phyloP scores from a whole-genome alignment of 2,797 vertebrate genomes.

The Cirrhinus molitorella region DNA sequence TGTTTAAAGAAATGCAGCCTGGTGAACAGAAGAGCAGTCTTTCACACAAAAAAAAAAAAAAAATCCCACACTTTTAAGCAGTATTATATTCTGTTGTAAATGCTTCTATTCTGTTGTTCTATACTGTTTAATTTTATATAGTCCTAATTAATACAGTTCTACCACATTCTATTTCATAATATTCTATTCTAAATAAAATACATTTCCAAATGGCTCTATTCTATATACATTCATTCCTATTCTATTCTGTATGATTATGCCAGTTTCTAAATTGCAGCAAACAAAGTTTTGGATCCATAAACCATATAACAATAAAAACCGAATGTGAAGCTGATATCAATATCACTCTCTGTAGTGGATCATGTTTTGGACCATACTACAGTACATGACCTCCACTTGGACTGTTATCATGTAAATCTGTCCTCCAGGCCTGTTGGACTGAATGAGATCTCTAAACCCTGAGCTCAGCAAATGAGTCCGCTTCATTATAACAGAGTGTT shows the following conservation, averaged over 20 bases:
- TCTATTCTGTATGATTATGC: not conserved
- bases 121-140: not conserved
- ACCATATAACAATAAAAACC: not conserved
- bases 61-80: not conserved
- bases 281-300: too few relatives aligned
- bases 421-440: constrained; percentile 40
- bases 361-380: not conserved
- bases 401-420: constrained; percentile 12
- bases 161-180: not conserved
- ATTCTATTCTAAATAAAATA: not conserved
- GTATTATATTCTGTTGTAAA: not conserved
- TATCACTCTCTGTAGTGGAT: not conserved
- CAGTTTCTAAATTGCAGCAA: not conserved
- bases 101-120: not conserved
- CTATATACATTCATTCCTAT: not conserved
- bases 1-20: not conserved
- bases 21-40: not conserved
- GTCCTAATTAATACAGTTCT: not conserved
- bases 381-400: not conserved
- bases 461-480: constrained; percentile 41
- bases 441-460: constrained; percentile 19
- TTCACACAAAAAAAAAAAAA: not conserved
- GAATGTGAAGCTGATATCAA: not conserved
- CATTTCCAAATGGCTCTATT: not conserved
- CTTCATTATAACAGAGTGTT: constrained; percentile 48